Conservation (phyloP, 2,888 invertebrate genomes). For the Nomada fucata region DNA sequence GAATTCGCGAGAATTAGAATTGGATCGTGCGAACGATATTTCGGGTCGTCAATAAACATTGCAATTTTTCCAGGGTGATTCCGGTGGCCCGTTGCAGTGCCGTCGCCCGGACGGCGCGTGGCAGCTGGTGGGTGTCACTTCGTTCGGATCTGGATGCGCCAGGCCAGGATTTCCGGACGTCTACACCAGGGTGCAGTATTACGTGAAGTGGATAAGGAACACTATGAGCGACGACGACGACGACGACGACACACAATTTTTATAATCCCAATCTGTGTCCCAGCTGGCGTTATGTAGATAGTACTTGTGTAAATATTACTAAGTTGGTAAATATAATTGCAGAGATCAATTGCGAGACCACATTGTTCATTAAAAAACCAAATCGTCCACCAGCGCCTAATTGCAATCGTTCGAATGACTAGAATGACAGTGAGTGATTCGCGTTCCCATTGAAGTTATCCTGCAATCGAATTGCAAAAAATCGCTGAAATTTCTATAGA, state of each 20-base stretch:
- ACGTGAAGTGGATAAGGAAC: conserved; percentile 91
- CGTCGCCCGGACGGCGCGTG: conserved; percentile 91
- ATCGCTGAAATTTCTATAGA: neutral
- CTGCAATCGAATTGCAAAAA: neutral
- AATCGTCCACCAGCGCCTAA: too few relatives aligned
- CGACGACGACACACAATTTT: conserved; percentile 52
- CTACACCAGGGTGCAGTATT: conserved; percentile 93
- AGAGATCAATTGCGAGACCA: too few relatives aligned
- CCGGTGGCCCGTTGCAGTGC: conserved; percentile 95
- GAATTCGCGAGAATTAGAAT: neutral
- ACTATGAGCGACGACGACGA: conserved; percentile 71
- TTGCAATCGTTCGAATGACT: too few relatives aligned
- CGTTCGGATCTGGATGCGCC: conserved; percentile 96
- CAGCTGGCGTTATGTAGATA: conserved; percentile 28
- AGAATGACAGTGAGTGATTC: too few relatives aligned
- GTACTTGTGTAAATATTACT: conserved; percentile 42
- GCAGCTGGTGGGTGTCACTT: conserved; percentile 95
- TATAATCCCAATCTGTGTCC: neutral
- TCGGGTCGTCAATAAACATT: too few relatives aligned
- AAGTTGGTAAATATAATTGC: too few relatives aligned
- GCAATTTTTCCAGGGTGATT: conserved; percentile 90
- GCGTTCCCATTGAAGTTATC: neutral
- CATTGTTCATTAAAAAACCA: too few relatives aligned
- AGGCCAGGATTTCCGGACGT: conserved; percentile 95
- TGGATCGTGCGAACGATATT: too few relatives aligned